These are phyloP conservation scores for Charina bottae DNA, from an alignment of 2,113 vertebrate genomes.

Conservation along the genomic window DNA sequence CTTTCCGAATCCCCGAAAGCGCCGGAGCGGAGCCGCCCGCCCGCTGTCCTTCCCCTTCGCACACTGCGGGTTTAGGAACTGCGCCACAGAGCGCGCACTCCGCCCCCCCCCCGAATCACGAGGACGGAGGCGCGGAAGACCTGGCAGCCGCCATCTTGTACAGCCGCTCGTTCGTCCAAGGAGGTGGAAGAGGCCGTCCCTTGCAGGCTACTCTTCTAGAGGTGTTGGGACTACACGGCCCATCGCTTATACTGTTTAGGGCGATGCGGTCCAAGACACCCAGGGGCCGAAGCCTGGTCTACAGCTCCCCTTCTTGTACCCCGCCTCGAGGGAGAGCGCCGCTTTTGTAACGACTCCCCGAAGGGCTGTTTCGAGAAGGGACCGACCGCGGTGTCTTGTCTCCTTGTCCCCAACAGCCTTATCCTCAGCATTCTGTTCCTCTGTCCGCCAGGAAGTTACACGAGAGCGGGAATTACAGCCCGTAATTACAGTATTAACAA, in stretches of 20 bases:
- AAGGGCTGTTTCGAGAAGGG: not conserved
- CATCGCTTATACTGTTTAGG: not conserved
- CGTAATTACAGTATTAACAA: not conserved
- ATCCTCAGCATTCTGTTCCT: not conserved
- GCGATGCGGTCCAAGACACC: not conserved
- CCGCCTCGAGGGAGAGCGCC: not conserved
- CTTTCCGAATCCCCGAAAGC: not conserved
- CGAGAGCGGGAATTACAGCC: not conserved
- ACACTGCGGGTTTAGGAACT: conserved; percentile 28
- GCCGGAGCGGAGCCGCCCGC: not conserved
- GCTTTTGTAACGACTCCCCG: not conserved
- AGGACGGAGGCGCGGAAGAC: conserved; percentile 34
- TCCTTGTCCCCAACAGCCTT: not conserved
- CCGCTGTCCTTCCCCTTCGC: not conserved
- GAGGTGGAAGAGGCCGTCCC: not conserved
- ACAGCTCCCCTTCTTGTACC: not conserved
- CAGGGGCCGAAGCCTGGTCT: not conserved
- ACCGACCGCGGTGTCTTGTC: not conserved
- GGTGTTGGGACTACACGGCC: not conserved
- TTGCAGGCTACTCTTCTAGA: not conserved
- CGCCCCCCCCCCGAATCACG: conserved; percentile 6
- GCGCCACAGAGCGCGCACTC: conserved; percentile 42
- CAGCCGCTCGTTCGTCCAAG: not conserved
- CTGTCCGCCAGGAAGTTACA: not conserved
- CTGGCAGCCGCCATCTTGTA: conserved; percentile 59